A percentile compares a stretch with the other conserved stretches of the same genome.
phyloP scores from a whole-genome alignment of 2,797 vertebrate species.

The Manis crassicaudata region DNA sequence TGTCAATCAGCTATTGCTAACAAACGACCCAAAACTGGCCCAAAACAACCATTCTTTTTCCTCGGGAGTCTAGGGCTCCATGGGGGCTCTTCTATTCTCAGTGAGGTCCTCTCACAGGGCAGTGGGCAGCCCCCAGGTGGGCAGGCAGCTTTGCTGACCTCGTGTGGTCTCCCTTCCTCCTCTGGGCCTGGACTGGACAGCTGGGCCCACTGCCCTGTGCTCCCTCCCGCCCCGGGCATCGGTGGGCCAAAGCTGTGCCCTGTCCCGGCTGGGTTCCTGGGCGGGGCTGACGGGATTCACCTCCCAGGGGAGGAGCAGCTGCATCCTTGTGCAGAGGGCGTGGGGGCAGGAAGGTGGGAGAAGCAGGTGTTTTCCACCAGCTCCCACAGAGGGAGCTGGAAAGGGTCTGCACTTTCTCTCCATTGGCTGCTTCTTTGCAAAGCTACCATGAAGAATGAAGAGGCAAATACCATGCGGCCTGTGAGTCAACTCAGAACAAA shows the following conservation, averaged over 20 bases:
- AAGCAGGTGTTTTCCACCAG: not conserved
- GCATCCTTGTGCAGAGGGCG: accelerated
- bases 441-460: not conserved
- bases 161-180: not conserved
- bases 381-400: not conserved
- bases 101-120: accelerated
- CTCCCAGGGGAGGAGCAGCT: not conserved
- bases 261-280: too few species aligned
- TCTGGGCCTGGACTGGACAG: not conserved
- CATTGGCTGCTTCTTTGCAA: not conserved
- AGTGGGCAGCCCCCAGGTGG: not conserved
- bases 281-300: not conserved
- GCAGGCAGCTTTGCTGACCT: not conserved
- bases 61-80: accelerated
- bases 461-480: not conserved
- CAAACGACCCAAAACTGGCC: not conserved
- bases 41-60: too few species aligned
- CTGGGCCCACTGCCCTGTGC: accelerated
- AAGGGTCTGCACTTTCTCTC: not conserved
- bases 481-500: not conserved
- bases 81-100: not conserved
- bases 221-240: not conserved
- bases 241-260: not conserved
- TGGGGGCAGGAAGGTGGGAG: not conserved
- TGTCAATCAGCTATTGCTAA: not conserved